These are phyloP conservation scores for Poeciliopsis gracilis DNA, from an alignment of 2,797 vertebrate species.

Conservation along the genomic window DNA sequence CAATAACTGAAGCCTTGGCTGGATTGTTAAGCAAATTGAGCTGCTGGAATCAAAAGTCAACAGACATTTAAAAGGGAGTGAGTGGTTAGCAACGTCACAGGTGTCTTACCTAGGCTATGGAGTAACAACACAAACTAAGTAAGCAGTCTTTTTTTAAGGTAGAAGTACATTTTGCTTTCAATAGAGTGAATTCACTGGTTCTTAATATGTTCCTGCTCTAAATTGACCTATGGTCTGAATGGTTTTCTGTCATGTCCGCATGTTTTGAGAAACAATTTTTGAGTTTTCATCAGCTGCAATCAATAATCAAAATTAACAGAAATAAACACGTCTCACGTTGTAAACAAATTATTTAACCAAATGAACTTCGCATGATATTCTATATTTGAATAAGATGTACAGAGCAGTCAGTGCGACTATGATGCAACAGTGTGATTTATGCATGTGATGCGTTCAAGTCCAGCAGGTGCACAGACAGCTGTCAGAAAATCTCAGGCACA, in stretches of 20 bases:
- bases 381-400: background rate
- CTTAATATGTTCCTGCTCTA: background rate
- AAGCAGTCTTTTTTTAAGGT: background rate
- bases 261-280: background rate
- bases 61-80: background rate
- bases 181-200: background rate
- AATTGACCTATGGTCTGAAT: background rate
- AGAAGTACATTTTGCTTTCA: background rate
- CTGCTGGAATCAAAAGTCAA: background rate
- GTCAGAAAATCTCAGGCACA: background rate
- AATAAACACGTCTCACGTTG: background rate
- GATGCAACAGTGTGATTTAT: slow-evolving; percentile 38
- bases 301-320: background rate
- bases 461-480: background rate
- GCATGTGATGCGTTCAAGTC: background rate
- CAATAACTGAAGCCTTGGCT: background rate
- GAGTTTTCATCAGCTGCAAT: background rate
- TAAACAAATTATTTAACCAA: background rate
- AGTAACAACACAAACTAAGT: background rate
- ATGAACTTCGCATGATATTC: background rate
- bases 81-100: background rate
- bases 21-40: background rate
- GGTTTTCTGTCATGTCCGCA: background rate
- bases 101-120: background rate
- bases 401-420: slow-evolving; percentile 8